phyloP scores from a whole-genome alignment of 2,113 vertebrate genomes.

The Pionites leucogaster region DNA sequence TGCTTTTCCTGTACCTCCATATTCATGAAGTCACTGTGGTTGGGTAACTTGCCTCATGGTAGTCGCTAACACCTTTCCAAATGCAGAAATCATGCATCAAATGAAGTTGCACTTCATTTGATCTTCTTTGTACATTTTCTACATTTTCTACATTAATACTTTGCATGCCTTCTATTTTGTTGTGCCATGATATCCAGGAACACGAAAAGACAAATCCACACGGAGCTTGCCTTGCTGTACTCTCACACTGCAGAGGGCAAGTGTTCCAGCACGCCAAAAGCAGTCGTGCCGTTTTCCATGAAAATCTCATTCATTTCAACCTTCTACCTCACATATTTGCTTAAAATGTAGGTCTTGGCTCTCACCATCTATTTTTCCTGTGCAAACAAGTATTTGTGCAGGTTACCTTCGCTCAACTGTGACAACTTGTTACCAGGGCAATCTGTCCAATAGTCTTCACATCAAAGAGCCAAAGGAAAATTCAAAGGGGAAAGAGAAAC shows the following conservation, averaged over 20 bases:
- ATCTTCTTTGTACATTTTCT: not conserved
- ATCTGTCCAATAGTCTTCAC: not conserved
- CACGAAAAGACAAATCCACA: not conserved
- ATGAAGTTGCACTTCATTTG: not conserved
- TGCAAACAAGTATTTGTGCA: slow-evolving; percentile 55
- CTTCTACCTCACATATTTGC: slow-evolving; percentile 40
- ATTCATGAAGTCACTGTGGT: not conserved
- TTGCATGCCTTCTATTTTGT: not conserved
- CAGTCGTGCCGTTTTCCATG: not conserved
- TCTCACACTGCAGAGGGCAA: not conserved
- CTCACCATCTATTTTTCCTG: not conserved
- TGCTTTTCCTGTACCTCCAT: not conserved
- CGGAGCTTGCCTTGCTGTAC: not conserved
- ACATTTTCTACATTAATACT: not conserved
- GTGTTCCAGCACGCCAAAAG: not conserved
- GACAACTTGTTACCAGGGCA: slow-evolving; percentile 45
- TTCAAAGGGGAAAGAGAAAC: not conserved
- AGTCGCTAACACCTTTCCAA: not conserved
- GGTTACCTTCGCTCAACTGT: slow-evolving; percentile 15
- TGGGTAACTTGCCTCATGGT: not conserved
- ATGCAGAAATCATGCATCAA: not conserved
- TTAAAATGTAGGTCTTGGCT: slow-evolving; percentile 52
- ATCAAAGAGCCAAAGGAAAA: slow-evolving; percentile 39
- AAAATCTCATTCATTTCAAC: slow-evolving; percentile 41
- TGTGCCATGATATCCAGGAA: not conserved